These are phyloP conservation scores for Cyclura pinguis DNA, from an alignment of 2,797 vertebrate species.

Conservation along the genomic window DNA sequence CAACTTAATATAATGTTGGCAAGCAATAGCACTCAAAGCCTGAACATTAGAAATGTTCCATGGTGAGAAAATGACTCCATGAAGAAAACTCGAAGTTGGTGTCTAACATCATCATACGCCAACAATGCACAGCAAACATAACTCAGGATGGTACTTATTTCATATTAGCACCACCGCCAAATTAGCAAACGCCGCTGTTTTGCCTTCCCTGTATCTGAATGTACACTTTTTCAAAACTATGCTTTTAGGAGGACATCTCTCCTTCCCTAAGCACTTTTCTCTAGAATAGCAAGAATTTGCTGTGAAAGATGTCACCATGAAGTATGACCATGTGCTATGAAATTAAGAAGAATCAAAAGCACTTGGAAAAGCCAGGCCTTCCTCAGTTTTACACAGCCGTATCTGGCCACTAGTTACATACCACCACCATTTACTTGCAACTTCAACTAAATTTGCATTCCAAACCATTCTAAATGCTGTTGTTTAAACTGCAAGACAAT, in stretches of 20 bases:
- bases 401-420: neutral
- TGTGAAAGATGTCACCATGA: too few relatives aligned
- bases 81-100: neutral
- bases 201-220: neutral
- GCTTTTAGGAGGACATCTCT: neutral
- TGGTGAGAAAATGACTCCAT: neutral
- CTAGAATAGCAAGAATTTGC: neutral
- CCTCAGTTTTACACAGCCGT: neutral
- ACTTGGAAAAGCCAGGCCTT: neutral
- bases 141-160: too few relatives aligned
- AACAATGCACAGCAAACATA: neutral
- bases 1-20: too few relatives aligned
- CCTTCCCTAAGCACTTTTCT: neutral
- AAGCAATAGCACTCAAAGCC: neutral
- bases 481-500: too few relatives aligned
- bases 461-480: neutral
- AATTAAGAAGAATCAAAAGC: neutral
- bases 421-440: neutral
- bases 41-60: too few relatives aligned
- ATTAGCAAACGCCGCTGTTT: neutral
- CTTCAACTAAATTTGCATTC: neutral
- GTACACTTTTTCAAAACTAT: neutral
- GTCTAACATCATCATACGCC: neutral
- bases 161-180: neutral
- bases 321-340: neutral